Conservation (phyloP, 2,797 vertebrate species). For the Nannoperca obscura region DNA sequence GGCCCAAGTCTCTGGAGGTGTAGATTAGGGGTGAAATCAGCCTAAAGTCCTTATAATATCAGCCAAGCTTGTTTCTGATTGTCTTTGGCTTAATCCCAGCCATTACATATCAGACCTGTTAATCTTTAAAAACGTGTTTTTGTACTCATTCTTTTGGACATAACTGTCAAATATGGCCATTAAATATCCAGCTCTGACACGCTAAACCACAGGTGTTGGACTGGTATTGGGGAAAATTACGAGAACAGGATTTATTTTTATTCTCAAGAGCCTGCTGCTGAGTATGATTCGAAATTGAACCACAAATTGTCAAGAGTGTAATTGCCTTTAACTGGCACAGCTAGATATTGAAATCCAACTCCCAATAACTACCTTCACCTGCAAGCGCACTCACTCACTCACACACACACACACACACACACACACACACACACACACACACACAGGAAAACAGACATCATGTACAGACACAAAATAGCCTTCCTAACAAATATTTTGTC, state of each 20-base stretch:
- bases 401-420: not conserved
- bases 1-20: no score
- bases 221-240: not conserved
- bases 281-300: constrained; percentile 31
- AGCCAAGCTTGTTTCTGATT: not conserved
- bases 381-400: not conserved
- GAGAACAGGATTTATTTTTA: not conserved
- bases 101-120: not conserved
- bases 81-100: not conserved
- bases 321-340: constrained; percentile 36
- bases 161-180: not conserved
- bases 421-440: not conserved
- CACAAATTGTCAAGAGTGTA: constrained; percentile 31
- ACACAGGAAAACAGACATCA: not conserved
- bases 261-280: not conserved
- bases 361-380: not conserved
- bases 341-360: constrained; percentile 19
- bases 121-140: not conserved
- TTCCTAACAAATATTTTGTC: constrained; percentile 24
- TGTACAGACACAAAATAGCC: not conserved
- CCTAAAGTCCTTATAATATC: not conserved
- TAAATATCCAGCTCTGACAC: not conserved
- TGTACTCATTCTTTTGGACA: not conserved
- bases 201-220: not conserved
- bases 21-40: not conserved